These are phyloP conservation scores for Danaus chrysippus DNA, from an alignment of 2,888 invertebrate species.

Conservation along the genomic window DNA sequence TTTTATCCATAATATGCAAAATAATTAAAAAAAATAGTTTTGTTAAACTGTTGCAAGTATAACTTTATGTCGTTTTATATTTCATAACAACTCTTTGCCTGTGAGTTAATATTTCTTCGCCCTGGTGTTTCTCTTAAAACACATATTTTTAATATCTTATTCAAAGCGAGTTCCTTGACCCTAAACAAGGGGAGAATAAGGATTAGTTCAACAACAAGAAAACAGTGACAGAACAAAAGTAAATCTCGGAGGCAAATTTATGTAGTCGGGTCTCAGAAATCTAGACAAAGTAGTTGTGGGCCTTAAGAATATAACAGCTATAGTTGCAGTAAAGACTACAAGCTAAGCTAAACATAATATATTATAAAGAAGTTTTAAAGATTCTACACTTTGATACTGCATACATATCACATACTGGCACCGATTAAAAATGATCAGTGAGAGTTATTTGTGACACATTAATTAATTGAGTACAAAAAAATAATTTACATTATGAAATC, in stretches of 20 bases:
- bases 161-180: slow-evolving; percentile 7
- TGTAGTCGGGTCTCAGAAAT: slow-evolving; percentile 26
- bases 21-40: too few relatives aligned
- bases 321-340: slow-evolving; percentile 18
- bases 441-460: too few relatives aligned
- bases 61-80: too few relatives aligned
- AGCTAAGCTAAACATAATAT: background rate
- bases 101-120: background rate
- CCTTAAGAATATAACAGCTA: slow-evolving; percentile 33
- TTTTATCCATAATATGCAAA: too few relatives aligned
- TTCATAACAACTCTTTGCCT: too few relatives aligned
- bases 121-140: background rate
- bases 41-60: too few relatives aligned
- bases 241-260: slow-evolving; percentile 24
- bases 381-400: too few relatives aligned
- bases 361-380: background rate
- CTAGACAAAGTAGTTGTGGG: slow-evolving; percentile 25
- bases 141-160: background rate
- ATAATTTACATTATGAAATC: too few relatives aligned
- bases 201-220: slow-evolving; percentile 8
- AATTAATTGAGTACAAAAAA: too few relatives aligned
- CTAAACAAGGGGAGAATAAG: slow-evolving; percentile 1
- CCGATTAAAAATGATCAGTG: too few relatives aligned
- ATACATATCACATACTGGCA: too few relatives aligned
- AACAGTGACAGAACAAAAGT: slow-evolving; percentile 25